Base-by-base conservation (phyloP, 2,113 vertebrate genomes). In the Blennius ocellaris region DNA sequence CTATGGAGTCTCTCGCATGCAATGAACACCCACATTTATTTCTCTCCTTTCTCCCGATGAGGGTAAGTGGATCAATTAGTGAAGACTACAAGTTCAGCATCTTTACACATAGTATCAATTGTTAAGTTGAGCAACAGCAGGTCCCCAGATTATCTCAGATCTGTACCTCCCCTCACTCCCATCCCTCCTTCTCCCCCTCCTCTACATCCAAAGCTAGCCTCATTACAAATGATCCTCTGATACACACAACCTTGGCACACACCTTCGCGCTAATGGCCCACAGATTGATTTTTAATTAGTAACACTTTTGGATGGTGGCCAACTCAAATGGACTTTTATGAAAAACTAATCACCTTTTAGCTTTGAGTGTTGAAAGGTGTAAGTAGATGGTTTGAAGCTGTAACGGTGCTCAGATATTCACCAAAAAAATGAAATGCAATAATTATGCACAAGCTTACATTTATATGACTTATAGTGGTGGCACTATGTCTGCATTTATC, bases 281-380 rank as follows among this genome's bases (percentile, higher is more conserved):
- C 83, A 93, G 96, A 99, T 98, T 97, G 97, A 99, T 99, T 98
- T 97, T 96, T 98, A 98, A 99, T 99, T 98, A 98, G 96, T 95
- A 95, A 93, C 93, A 95, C 91, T 95, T 97, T 96, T 96, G 95
- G 94, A 96, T 87, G 90, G 90, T 91, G 93, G 96, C 94, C 96
- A 96, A 93, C 95, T 96, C 93, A 94, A 95, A 95, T 90, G 83
- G 90, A 89, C 87, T 84, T 90, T 91, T 93, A 93, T 94, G 91
- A 93, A 94, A 93, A 94, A 93, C 88, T 89, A 92, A 94, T 93
- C 86, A 84, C 89, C 87, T 90, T 92, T 91, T 87, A 89, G 87
- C 69, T 89, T 89, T 83, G 81, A 77, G 61, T 80, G 77, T 78
- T 84, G 78, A 87, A 90, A 91, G 73, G 81, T 86, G 52, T 54